These are phyloP conservation scores for Abrostola triplasia DNA, from an alignment of 2,888 invertebrate species.

Conservation along the genomic window DNA sequence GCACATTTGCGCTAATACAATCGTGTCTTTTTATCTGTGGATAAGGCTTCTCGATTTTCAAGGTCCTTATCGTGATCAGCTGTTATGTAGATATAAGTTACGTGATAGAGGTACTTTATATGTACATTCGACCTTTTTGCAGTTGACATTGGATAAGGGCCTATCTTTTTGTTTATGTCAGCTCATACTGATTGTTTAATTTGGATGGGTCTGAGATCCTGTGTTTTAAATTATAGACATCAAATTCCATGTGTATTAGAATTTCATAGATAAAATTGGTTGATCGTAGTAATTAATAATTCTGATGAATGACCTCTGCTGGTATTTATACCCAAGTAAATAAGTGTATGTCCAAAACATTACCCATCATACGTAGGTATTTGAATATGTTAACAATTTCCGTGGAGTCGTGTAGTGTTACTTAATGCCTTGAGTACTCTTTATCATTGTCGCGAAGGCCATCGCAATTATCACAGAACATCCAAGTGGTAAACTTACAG, in stretches of 20 bases:
- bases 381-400: constrained; percentile 32
- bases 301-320: too few species aligned
- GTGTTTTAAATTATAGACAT: too few species aligned
- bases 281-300: too few species aligned
- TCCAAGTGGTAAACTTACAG: constrained; percentile 68
- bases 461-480: constrained; percentile 68
- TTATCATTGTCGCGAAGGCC: constrained; percentile 66
- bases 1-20: constrained; percentile 26
- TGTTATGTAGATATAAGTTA: constrained; percentile 22
- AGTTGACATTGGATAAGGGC: neutral
- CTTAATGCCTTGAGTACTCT: constrained; percentile 47
- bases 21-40: constrained; percentile 30
- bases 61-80: constrained; percentile 35
- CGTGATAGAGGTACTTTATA: neutral
- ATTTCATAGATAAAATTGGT: too few species aligned
- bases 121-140: too few species aligned
- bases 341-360: neutral
- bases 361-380: constrained; percentile 4
- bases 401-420: constrained; percentile 33
- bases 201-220: too few species aligned
- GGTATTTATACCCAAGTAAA: neutral
- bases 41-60: constrained; percentile 44
- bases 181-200: too few species aligned
- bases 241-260: too few species aligned
- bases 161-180: too few species aligned